These are phyloP conservation scores for Diachasma alloeum DNA, from an alignment of 1,140 invertebrate genomes.

Conservation along the genomic window DNA sequence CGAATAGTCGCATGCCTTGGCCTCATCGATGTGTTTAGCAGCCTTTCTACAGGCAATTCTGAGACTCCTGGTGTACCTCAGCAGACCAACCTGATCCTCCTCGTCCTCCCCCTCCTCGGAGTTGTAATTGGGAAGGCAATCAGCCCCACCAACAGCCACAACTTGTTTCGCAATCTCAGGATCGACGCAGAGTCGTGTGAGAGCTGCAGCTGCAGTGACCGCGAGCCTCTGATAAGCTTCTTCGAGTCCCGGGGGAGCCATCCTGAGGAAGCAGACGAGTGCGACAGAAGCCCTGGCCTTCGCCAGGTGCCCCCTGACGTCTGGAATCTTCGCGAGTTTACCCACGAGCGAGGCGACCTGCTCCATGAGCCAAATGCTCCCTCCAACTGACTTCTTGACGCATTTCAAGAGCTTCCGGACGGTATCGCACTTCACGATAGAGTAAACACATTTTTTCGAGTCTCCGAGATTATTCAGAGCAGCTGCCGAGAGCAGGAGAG, in stretches of 20 bases:
- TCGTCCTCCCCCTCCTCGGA: constrained; percentile 52
- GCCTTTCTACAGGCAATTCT: constrained; percentile 65
- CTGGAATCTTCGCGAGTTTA: constrained; percentile 77
- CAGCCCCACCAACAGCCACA: constrained; percentile 78
- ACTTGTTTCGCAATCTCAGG: constrained; percentile 77
- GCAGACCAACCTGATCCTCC: constrained; percentile 62
- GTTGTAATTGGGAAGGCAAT: constrained; percentile 74
- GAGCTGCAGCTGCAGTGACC: constrained; percentile 84
- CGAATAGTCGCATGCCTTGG: constrained; percentile 76
- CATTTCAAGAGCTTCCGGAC: constrained; percentile 66
- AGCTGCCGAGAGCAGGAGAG: constrained; percentile 72
- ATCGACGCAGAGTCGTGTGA: constrained; percentile 82
- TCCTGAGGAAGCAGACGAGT: constrained; percentile 80
- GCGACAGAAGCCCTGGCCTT: constrained; percentile 72
- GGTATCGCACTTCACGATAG: constrained; percentile 70
- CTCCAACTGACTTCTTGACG: constrained; percentile 60
- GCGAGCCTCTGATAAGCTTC: constrained; percentile 79
- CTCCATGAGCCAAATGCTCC: constrained; percentile 68
- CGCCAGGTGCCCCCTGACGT: constrained; percentile 71
- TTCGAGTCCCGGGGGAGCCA: constrained; percentile 69
- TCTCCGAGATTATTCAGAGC: constrained; percentile 73
- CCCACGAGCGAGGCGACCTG: constrained; percentile 85
- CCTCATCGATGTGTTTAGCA: constrained; percentile 67
- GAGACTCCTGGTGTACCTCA: constrained; percentile 66
- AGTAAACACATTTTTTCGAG: constrained; percentile 47